phyloP scores from a whole-genome alignment of 2,888 invertebrate genomes.

The Octonoba sinensis region DNA sequence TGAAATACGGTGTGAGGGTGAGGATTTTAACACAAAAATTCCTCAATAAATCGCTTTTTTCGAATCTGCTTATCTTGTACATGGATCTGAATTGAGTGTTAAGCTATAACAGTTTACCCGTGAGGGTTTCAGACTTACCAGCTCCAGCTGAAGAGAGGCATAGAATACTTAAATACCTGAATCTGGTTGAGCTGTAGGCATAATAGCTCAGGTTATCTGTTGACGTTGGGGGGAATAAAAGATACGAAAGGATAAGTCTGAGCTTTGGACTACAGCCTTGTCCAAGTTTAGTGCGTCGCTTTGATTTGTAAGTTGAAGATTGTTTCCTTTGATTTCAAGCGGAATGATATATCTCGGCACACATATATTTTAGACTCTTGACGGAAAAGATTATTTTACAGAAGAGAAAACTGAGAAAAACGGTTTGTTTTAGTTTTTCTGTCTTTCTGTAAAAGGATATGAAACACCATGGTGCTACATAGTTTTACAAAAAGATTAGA shows the following conservation, averaged over 20 bases:
- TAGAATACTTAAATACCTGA: constrained; percentile 29
- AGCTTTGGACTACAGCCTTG: constrained; percentile 26
- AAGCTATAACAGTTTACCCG: constrained; percentile 15
- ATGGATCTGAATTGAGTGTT: constrained; percentile 45
- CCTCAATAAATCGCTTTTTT: constrained; percentile 22
- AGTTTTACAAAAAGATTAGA: too few species aligned
- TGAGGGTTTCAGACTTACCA: not conserved
- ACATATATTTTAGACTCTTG: not conserved
- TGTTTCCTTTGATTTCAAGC: too few species aligned
- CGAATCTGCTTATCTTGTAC: constrained; percentile 32
- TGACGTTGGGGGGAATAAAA: constrained; percentile 13
- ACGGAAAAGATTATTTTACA: not conserved
- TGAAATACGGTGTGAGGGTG: not conserved
- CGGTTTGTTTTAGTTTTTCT: too few species aligned
- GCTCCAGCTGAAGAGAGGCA: constrained; percentile 20
- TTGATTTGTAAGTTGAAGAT: constrained; percentile 28
- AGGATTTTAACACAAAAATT: constrained; percentile 11
- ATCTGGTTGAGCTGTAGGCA: constrained; percentile 3
- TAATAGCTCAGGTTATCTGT: constrained; percentile 20
- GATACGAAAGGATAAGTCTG: constrained; percentile 41
- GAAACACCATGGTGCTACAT: too few species aligned
- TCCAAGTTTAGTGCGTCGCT: constrained; percentile 38
- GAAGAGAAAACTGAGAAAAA: constrained; percentile 2
- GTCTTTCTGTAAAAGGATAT: too few species aligned
- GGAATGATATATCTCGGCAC: too few species aligned